Percentiles rank a stretch among this genome's conserved stretches.
These are phyloP conservation scores for Dolichallabes microphthalmus DNA, from an alignment of 2,113 vertebrate genomes.

Conservation along the genomic window DNA sequence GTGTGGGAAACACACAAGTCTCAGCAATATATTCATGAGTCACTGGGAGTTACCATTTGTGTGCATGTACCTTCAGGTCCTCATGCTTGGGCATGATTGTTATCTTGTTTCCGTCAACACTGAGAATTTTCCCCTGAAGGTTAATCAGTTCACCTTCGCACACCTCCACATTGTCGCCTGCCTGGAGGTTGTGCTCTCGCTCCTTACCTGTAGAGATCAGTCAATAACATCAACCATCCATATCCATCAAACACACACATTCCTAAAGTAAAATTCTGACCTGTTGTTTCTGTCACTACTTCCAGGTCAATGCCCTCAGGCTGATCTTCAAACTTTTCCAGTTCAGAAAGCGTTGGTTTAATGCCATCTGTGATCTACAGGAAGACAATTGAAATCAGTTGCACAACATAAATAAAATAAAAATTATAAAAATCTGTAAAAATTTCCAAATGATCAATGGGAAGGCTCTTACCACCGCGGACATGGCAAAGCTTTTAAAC, in stretches of 20 bases:
- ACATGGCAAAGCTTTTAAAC: constrained; percentile 98
- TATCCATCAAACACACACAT: not conserved
- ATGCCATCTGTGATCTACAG: constrained; percentile 91
- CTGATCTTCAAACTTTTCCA: constrained; percentile 96
- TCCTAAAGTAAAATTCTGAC: constrained; percentile 44
- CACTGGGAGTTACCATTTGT: not conserved
- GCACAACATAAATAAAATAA: not conserved
- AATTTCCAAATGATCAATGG: fast-evolving
- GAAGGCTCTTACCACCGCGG: constrained; percentile 82
- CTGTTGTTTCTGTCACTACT: constrained; percentile 90
- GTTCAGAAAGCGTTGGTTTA: constrained; percentile 90
- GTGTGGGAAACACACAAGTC: not conserved
- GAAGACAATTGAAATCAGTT: not conserved
- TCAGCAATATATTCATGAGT: not conserved
- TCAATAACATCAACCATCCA: not conserved
- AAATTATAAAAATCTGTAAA: not conserved
- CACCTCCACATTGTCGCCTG: constrained; percentile 94
- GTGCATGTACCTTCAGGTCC: constrained; percentile 84
- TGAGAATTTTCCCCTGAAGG: constrained; percentile 93
- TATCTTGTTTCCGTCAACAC: constrained; percentile 95
- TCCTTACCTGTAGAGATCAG: constrained; percentile 79
- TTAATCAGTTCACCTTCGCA: constrained; percentile 96
- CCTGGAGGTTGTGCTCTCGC: constrained; percentile 91
- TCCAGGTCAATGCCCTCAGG: constrained; percentile 94
- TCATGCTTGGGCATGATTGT: constrained; percentile 97